Percentiles rank a stretch among this genome's conserved stretches.
These are phyloP conservation scores for Watsonalla binaria DNA, from an alignment of 2,888 invertebrate genomes.

Conservation along the genomic window DNA sequence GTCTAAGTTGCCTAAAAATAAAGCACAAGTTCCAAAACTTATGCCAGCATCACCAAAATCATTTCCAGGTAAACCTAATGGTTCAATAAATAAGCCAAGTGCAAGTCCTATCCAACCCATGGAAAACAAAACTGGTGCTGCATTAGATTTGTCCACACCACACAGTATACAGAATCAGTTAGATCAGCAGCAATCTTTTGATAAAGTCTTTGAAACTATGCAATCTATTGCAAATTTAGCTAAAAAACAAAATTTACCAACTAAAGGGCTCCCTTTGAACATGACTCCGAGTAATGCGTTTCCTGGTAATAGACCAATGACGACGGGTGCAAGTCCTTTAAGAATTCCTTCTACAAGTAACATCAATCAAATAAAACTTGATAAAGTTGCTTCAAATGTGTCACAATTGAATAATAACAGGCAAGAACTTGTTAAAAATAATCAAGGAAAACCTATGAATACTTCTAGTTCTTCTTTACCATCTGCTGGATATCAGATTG, in stretches of 20 bases:
- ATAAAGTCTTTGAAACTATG: conserved; percentile 72
- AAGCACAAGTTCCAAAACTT: conserved; percentile 69
- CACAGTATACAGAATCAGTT: conserved; percentile 63
- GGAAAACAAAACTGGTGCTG: conserved; percentile 59
- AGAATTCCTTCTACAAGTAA: conserved; percentile 54
- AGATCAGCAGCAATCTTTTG: conserved; percentile 58
- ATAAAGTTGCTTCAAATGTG: conserved; percentile 42
- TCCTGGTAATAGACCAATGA: conserved; percentile 46
- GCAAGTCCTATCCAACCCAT: conserved; percentile 25
- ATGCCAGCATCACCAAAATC: conserved; percentile 65
- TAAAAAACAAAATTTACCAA: conserved; percentile 64
- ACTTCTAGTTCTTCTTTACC: conserved; percentile 38
- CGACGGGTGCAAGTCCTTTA: conserved; percentile 40
- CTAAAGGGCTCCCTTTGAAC: conserved; percentile 45
- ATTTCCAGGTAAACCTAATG: conserved; percentile 53
- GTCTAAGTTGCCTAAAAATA: conserved; percentile 62
- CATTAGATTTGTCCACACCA: conserved; percentile 70
- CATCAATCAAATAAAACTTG: conserved; percentile 54
- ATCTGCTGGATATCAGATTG: conserved; percentile 46
- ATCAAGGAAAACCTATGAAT: conserved; percentile 37
- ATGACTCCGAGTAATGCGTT: conserved; percentile 53
- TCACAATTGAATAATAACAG: conserved; percentile 35
- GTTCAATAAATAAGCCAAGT: conserved; percentile 38
- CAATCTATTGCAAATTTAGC: conserved; percentile 74
- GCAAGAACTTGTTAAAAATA: conserved; percentile 45